Base-by-base conservation (phyloP, 2,797 vertebrate species). In the Lithobates sylvaticus region DNA sequence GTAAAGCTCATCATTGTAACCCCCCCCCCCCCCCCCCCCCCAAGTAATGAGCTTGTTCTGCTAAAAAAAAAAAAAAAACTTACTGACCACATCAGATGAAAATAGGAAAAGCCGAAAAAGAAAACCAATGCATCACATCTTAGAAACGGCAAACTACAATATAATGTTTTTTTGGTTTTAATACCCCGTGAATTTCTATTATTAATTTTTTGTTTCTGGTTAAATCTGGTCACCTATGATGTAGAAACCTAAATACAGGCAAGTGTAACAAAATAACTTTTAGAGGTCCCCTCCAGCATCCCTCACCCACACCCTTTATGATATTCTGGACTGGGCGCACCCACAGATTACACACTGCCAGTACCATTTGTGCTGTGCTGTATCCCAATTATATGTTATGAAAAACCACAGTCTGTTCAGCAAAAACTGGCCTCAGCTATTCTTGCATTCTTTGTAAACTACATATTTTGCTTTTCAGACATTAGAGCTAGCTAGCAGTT, bases 321-420 rank as follows among this genome's bases (percentile, higher is more conserved):
- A 42, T 39, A 61, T 42, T n/a, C 72, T 67, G 39, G 72, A 67
- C 67, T 69, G 10, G 85, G 58, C 72, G 71, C 85, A 86, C 85
- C 85, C 80, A 72, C 77, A 50, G 18, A 78, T 83, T 73, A 78
- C 74, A 78, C 36, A 64, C 12, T 70, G 61, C 65, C 29, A 29
- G 47, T 78, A 39, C 32, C 26, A 70, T 73, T 83, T 42, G 68
- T 71, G 32, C 81, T 75, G 58, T 47, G 42, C 70, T 70, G 26
- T 10, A 58, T 68, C 64, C 64, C 80, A 86, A 78, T 86, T 72
- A 78, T 69, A 76, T 32, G 70, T 81, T 82, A 12, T 72, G 50
- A 70, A 78, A 86, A 86, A 86, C 85, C 80, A 86, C 73, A 32
- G n/a, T 34, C 39, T 64, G 27, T 65, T 72, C 72, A 71, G 84